phyloP scores from a whole-genome alignment of 2,888 invertebrate genomes.

The Plemyria rubiginata region DNA sequence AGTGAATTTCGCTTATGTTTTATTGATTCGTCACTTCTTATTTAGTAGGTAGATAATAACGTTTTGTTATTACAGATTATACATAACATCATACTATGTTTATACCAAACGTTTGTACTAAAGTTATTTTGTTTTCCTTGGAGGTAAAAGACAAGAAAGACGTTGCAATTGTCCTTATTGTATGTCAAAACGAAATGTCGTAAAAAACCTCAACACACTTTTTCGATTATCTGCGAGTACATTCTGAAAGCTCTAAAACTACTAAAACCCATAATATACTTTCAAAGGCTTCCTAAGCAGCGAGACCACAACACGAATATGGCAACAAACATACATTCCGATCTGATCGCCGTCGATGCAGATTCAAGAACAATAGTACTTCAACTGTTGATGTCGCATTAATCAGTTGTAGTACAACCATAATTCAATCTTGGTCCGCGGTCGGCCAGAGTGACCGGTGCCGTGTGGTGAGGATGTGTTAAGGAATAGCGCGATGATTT shows the following conservation, averaged over 20 bases:
- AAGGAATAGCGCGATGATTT: conserved; percentile 32
- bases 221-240: too few species aligned
- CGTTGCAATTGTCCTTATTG: too few species aligned
- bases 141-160: too few species aligned
- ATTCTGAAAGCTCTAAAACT: neutral
- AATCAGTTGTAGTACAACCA: conserved; percentile 82
- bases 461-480: conserved; percentile 42
- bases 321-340: conserved; percentile 64
- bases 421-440: conserved; percentile 78
- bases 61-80: conserved; percentile 1
- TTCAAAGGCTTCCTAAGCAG: conserved; percentile 26
- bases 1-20: conserved; percentile 56
- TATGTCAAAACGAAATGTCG: too few species aligned
- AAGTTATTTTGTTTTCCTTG: too few species aligned
- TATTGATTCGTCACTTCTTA: conserved; percentile 61
- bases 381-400: conserved; percentile 81
- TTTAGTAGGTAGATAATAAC: conserved; percentile 40
- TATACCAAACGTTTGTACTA: too few species aligned
- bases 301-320: conserved; percentile 28
- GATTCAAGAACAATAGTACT: conserved; percentile 81
- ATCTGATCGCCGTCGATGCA: conserved; percentile 73
- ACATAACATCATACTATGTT: conserved; percentile 4
- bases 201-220: too few species aligned
- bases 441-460: conserved; percentile 70
- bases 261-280: conserved; percentile 2